Evolutionary conservation across 2,113 vertebrate genomes (phyloP), one percentile per base, ranked within the genome.

Genomic region (Platycercus adscitus): DNA sequence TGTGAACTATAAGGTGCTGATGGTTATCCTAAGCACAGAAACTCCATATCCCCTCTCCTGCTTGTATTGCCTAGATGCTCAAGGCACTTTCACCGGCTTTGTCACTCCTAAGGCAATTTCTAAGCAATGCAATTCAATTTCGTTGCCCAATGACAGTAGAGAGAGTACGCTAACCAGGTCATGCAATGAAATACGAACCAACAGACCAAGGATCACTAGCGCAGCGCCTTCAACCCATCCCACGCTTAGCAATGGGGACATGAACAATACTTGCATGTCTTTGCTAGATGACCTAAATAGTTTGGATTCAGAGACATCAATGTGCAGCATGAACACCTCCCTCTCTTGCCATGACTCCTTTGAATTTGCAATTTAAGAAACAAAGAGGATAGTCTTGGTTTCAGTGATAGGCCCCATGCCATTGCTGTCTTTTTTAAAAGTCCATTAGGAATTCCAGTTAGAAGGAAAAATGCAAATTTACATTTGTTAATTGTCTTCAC

Each of bases 81-180:
- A 33, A 44, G 33, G 55, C 70, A 12, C 49, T 93, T 75, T 29
- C 47, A 25, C 33, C 56, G 49, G 61, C 44, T 95, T 80, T 91
- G 90, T 93, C 58, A 52, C 53, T 94, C 86, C 70, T 60, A 39
- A 89, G 80, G 88, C 85, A 89, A 77, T 89, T 65, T 93, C 85
- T 66, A 43, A 86, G 82, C 2, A 0, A 70, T 46, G 69, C 69
- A 84, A 56, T 70, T 89, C 55, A 17, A 82, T 81, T 95, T 63
- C 77, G 70, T 37, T 86, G 86, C 58, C 71, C 77, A 76, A 0
- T 53, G 77, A 47, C 49, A 79, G 65, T 70, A 60, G 49, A 52
- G 63, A 82, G 44, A 86, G 64, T 52, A 47, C 0, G 0, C 31
- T 89, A 90, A 76, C 44, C 72, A 49, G 81, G 83, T 81, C 96